phyloP scores from a whole-genome alignment of 1,140 invertebrate genomes.

The Lerema accius region DNA sequence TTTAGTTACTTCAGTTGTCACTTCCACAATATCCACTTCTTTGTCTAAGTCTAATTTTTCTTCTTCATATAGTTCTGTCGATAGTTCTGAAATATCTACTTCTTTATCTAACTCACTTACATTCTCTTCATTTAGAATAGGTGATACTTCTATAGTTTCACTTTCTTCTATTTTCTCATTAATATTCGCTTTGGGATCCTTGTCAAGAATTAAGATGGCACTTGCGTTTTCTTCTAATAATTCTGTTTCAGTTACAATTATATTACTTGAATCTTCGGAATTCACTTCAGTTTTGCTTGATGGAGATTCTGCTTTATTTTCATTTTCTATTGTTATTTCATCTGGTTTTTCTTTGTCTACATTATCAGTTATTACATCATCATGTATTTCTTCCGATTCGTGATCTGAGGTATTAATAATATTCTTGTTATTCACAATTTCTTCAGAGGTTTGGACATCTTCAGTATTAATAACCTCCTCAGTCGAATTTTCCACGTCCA shows the following conservation, averaged over 20 bases:
- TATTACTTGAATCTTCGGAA: background rate
- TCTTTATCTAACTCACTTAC: background rate
- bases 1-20: background rate
- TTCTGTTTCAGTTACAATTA: background rate
- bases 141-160: background rate
- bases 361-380: background rate
- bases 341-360: background rate
- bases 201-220: background rate
- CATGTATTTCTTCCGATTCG: background rate
- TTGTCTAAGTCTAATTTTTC: background rate
- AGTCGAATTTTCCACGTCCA: slow-evolving; percentile 9
- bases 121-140: background rate
- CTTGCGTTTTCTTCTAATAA: slow-evolving; percentile 6
- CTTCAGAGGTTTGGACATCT: background rate
- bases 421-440: background rate
- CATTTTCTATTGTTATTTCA: too few relatives aligned
- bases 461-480: background rate
- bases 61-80: background rate
- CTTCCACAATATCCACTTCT: background rate
- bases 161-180: background rate
- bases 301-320: too few relatives aligned
- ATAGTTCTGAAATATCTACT: background rate
- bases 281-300: too few relatives aligned
- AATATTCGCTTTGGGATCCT: background rate
- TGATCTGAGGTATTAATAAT: background rate